phyloP scores from a whole-genome alignment of 2,888 invertebrate species.

The Pollenia amentaria region DNA sequence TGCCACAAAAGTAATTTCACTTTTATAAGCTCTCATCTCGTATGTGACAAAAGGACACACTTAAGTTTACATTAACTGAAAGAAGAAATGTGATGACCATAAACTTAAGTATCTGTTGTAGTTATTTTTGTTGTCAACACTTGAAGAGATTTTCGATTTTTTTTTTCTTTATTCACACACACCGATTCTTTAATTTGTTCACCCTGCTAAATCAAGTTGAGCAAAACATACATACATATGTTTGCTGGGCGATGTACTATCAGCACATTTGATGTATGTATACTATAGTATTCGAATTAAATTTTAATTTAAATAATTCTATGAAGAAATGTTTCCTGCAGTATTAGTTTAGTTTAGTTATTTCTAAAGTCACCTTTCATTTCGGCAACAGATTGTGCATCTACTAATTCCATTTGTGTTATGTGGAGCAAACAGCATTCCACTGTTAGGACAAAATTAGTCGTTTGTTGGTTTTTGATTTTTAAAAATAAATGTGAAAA shows the following conservation, averaged over 20 bases:
- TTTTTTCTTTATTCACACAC: constrained; percentile 25
- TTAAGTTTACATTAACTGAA: constrained; percentile 68
- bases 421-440: no score
- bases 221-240: neutral
- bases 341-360: neutral
- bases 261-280: no score
- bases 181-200: constrained; percentile 19
- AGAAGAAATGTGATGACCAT: constrained; percentile 60
- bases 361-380: neutral
- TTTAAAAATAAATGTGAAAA: no score
- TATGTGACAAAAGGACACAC: constrained; percentile 72
- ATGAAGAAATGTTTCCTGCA: neutral
- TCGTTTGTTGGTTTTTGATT: no score
- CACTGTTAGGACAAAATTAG: no score
- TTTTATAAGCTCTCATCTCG: constrained; percentile 72
- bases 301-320: neutral
- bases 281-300: neutral
- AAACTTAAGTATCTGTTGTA: constrained; percentile 65
- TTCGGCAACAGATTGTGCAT: neutral
- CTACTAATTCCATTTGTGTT: no score
- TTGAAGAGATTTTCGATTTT: constrained; percentile 65
- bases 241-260: no score
- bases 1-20: constrained; percentile 81
- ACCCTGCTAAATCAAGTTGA: constrained; percentile 3
- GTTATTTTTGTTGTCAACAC: constrained; percentile 49